These are phyloP conservation scores for Melanophora roralis DNA, from an alignment of 2,888 invertebrate species.

Conservation along the genomic window DNA sequence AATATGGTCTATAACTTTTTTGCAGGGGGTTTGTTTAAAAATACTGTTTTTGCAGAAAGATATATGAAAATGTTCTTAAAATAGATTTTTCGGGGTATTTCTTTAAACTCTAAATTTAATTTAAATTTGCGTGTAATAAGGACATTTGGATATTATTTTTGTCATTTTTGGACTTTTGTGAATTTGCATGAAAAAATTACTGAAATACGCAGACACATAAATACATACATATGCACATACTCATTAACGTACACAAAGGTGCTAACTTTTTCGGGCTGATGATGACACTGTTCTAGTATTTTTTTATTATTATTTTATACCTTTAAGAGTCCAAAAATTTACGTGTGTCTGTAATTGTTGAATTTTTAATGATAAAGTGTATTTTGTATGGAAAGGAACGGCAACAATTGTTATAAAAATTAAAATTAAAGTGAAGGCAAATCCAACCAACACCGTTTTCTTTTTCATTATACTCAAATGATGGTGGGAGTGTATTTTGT, in stretches of 20 bases:
- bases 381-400: not conserved
- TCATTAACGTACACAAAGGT: too few relatives aligned
- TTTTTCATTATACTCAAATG: too few relatives aligned
- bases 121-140: slow-evolving; percentile 23
- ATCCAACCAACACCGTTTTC: not conserved
- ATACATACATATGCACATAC: not conserved
- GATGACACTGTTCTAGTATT: not conserved
- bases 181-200: too few relatives aligned
- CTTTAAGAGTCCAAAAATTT: not conserved
- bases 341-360: not conserved
- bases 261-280: too few relatives aligned
- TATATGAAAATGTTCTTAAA: too few relatives aligned
- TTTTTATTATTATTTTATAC: slow-evolving; percentile 2
- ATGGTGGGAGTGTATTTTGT: too few relatives aligned
- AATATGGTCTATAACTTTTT: too few relatives aligned
- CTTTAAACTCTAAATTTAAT: not conserved
- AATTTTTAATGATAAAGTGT: slow-evolving; percentile 14
- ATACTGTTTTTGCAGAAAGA: too few relatives aligned
- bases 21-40: too few relatives aligned
- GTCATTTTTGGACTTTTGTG: too few relatives aligned
- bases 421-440: not conserved
- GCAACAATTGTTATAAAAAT: not conserved
- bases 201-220: too few relatives aligned
- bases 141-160: not conserved
- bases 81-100: too few relatives aligned